Evolutionary conservation across 2,888 invertebrate genomes (phyloP), one percentile per base, ranked within the genome.

Genomic region (Callimorpha dominula): DNA sequence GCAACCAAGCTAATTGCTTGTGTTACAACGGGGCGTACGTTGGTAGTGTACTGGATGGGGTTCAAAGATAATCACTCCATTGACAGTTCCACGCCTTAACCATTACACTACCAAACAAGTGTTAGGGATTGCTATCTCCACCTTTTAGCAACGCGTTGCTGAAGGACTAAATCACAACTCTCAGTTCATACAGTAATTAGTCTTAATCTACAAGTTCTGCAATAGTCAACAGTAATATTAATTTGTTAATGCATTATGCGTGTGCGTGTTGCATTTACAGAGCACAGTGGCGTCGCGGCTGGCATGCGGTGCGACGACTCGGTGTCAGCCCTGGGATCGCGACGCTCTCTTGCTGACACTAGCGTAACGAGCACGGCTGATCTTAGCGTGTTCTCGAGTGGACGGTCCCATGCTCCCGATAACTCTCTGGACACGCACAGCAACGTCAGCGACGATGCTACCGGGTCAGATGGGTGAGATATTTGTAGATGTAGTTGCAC

Each of bases 321-420:
- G 40, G 97, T 97, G 84, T 98, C 98, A 50, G 95, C 96, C 77
- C 89, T 97, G 72, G 97, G 98, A 46, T 98, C 98, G 31, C 96
- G 98, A 72, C 97, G 97, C 71, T 98, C 98, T 69, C 95, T 98
- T 76, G 98, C 98, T 31, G 98, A 98, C 89, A 98, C 98, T 42
- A 98, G 98, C 85, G 97, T 98, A 70, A 98, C 98, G 50, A 98
- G 98, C 69, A 98, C 98, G 0, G 98, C 98, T 0, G 98, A 98
- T 90, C 95, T 98, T 75, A 97, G 97, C 83, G 97, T 98, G 80
- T 97, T 98, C 93, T 97, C 97, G 40, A 97, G 97, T 85, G 97
- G 97, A 15, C 96, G 97, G 71, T 97, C 97, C 15, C 97, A 97
- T 88, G 97, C 97, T 64, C 96, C 97, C 72, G 97, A 97, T 90